These are phyloP conservation scores for Gastrophryne carolinensis DNA, from an alignment of 2,797 vertebrate genomes.

Conservation along the genomic window DNA sequence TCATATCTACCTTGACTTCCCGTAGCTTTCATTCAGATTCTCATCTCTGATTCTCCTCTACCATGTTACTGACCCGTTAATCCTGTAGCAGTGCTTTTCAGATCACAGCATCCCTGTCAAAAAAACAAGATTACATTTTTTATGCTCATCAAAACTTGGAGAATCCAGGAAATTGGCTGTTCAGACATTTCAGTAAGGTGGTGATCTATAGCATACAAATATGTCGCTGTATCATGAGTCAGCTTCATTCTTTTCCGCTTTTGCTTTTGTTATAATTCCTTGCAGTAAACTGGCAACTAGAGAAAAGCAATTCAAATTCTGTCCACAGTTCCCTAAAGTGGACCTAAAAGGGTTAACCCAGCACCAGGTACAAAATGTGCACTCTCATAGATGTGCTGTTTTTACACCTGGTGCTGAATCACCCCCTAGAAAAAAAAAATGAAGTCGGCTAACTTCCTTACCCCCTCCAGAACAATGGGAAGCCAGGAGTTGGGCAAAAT, in stretches of 20 bases:
- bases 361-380: too few species aligned
- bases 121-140: slow-evolving; percentile 21
- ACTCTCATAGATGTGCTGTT: too few species aligned
- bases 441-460: too few species aligned
- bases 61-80: slow-evolving; percentile 13
- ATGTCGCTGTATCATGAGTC: slow-evolving; percentile 22
- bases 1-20: slow-evolving; percentile 12
- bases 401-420: too few species aligned
- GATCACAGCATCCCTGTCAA: slow-evolving; percentile 7
- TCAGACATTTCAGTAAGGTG: slow-evolving; percentile 11
- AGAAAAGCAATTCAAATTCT: too few species aligned
- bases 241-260: neutral
- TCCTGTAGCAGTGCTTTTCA: slow-evolving; percentile 1
- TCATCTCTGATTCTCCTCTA: slow-evolving; percentile 12
- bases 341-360: too few species aligned
- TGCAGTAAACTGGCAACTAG: too few species aligned
- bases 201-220: slow-evolving; percentile 22
- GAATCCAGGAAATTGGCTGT: slow-evolving; percentile 4
- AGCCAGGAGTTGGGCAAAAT: too few species aligned
- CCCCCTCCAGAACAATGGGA: too few species aligned
- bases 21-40: slow-evolving; percentile 22
- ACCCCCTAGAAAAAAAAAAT: too few species aligned
- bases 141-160: slow-evolving; percentile 1
- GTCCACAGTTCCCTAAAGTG: too few species aligned
- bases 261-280: neutral